Conservation (phyloP, 1,140 invertebrate species). For the Eciton burchellii region DNA sequence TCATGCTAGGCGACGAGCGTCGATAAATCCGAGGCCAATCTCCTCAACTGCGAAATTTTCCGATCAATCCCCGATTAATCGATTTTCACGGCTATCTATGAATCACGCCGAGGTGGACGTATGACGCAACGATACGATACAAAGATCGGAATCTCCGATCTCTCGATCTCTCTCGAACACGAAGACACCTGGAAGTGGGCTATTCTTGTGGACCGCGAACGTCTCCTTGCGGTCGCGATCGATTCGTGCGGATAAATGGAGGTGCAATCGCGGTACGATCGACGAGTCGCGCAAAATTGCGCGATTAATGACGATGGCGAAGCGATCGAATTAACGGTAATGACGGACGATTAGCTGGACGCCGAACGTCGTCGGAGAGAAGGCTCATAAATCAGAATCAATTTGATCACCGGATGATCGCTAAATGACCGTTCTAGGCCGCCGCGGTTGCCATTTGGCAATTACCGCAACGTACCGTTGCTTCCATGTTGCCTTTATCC, state of each 20-base stretch:
- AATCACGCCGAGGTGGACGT: slow-evolving; percentile 9
- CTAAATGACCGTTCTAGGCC: slow-evolving; percentile 17
- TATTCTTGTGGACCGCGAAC: slow-evolving; percentile 18
- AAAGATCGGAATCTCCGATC: no score
- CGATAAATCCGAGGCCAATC: slow-evolving; percentile 17
- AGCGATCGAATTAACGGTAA: slow-evolving; percentile 51
- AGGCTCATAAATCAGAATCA: slow-evolving; percentile 45
- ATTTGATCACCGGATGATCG: slow-evolving; percentile 24
- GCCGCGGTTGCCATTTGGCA: slow-evolving; percentile 18
- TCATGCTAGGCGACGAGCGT: slow-evolving; percentile 28
- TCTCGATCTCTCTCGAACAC: not conserved
- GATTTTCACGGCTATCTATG: not conserved
- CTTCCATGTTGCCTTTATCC: slow-evolving; percentile 2
- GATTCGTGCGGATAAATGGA: slow-evolving; percentile 52
- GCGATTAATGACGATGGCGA: slow-evolving; percentile 43
- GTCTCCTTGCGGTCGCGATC: not conserved
- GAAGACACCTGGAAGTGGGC: not conserved
- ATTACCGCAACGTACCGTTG: slow-evolving; percentile 30
- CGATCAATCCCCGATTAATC: not conserved
- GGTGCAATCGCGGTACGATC: slow-evolving; percentile 38
- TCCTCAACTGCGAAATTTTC: not conserved
- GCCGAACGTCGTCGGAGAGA: slow-evolving; percentile 21
- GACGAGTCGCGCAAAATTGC: slow-evolving; percentile 47
- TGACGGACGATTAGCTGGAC: slow-evolving; percentile 39
- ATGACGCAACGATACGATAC: no score